Percentiles rank a stretch among this genome's conserved stretches.
Conservation (phyloP, 2,797 vertebrate species). For the Bradypodion pumilum region DNA sequence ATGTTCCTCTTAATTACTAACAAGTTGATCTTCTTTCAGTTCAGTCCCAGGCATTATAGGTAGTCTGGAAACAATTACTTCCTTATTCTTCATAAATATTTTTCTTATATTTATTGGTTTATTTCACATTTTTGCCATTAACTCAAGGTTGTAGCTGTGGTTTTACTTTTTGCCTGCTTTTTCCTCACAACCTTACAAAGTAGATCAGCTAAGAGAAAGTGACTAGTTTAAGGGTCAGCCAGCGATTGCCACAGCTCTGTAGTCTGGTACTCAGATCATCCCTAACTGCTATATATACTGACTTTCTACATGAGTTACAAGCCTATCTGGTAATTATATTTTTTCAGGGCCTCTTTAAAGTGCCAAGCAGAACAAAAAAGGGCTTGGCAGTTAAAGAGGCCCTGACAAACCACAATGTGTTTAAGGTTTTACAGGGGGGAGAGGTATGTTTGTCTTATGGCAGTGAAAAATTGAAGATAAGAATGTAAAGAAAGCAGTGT, state of each 20-base stretch:
- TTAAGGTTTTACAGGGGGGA: neutral
- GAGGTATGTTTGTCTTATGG: too few species aligned
- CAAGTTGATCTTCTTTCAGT: neutral
- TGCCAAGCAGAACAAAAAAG: too few species aligned
- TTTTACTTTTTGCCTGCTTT: neutral
- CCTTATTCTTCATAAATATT: neutral
- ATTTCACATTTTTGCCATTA: neutral
- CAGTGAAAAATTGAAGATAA: too few species aligned
- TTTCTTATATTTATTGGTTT: too few species aligned
- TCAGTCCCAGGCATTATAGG: neutral
- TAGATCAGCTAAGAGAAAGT: neutral
- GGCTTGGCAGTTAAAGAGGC: neutral
- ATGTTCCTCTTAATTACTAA: neutral
- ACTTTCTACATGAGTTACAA: neutral
- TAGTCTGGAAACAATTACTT: neutral
- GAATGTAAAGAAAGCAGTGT: too few species aligned
- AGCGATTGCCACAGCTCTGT: too few species aligned
- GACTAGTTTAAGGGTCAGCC: neutral
- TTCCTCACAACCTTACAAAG: neutral
- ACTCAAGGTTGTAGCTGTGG: too few species aligned
- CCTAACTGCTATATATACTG: too few species aligned
- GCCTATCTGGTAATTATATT: neutral
- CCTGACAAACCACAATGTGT: neutral
- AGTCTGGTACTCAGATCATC: too few species aligned
- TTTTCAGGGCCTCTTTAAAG: too few species aligned